These are phyloP conservation scores for Fragum fragum DNA, from an alignment of 2,888 invertebrate species.

Conservation along the genomic window DNA sequence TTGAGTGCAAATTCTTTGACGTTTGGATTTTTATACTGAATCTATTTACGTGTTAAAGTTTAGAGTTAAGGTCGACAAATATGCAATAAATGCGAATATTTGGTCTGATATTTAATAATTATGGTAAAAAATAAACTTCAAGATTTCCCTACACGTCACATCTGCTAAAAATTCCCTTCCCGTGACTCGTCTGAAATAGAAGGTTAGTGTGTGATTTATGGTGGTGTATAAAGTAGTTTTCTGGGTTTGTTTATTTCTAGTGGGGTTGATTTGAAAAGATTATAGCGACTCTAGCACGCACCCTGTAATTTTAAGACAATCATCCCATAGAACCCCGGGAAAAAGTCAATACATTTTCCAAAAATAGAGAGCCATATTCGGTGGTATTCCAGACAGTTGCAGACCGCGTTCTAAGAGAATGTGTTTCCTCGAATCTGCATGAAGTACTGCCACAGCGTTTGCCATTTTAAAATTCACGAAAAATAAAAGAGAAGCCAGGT, in stretches of 20 bases:
- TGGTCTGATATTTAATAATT: too few relatives aligned
- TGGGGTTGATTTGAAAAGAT: slow-evolving; percentile 1
- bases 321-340: slow-evolving; percentile 1
- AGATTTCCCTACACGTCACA: too few relatives aligned
- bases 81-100: too few relatives aligned
- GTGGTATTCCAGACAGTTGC: not conserved
- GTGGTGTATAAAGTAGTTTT: slow-evolving; percentile 10
- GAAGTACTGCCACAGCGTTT: too few relatives aligned
- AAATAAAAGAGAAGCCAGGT: too few relatives aligned
- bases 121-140: too few relatives aligned
- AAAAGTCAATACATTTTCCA: not conserved
- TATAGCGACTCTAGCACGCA: slow-evolving; percentile 3
- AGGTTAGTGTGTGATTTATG: slow-evolving; percentile 7
- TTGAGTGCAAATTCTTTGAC: too few relatives aligned
- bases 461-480: too few relatives aligned
- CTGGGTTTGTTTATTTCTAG: slow-evolving; percentile 1
- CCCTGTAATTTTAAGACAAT: slow-evolving; percentile 3
- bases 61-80: too few relatives aligned
- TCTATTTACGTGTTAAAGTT: too few relatives aligned
- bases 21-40: too few relatives aligned
- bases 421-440: not conserved
- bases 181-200: not conserved
- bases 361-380: not conserved
- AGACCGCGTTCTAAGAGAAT: not conserved
- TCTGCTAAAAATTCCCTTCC: not conserved